phyloP scores from a whole-genome alignment of 1,140 invertebrate genomes.

The Drosophila trapezifrons region DNA sequence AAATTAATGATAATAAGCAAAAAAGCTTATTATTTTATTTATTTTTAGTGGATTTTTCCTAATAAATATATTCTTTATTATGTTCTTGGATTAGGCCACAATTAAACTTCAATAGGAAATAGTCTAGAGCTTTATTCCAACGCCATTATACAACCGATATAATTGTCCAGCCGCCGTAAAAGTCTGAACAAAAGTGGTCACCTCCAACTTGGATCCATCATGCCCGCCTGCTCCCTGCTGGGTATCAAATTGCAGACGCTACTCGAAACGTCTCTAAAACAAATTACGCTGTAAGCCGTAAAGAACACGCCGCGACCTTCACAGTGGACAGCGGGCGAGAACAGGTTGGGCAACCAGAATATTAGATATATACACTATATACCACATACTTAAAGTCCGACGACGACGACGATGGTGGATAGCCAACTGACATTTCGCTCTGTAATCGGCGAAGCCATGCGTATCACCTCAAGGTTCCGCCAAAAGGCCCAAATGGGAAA shows the following conservation, averaged over 20 bases:
- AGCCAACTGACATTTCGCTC: constrained; percentile 71
- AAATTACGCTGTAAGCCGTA: constrained; percentile 50
- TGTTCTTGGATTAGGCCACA: no score
- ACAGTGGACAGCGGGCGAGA: constrained; percentile 68
- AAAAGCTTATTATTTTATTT: no score
- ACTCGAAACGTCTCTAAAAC: constrained; percentile 45
- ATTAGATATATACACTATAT: constrained; percentile 17
- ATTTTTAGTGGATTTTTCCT: no score
- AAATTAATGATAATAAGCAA: not conserved
- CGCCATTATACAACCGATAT: not conserved
- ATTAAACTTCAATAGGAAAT: not conserved
- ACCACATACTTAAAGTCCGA: constrained; percentile 5
- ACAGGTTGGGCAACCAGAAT: constrained; percentile 57
- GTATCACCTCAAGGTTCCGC: constrained; percentile 72
- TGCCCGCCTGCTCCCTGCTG: constrained; percentile 8
- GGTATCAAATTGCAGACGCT: constrained; percentile 45
- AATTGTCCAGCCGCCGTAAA: not conserved
- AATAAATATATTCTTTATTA: no score
- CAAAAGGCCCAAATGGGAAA: constrained; percentile 55
- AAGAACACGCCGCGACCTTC: constrained; percentile 67
- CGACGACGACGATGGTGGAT: constrained; percentile 19
- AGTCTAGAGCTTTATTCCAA: not conserved
- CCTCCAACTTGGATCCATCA: constrained; percentile 12
- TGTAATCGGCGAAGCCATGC: constrained; percentile 64
- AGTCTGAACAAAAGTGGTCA: not conserved